Conservation (phyloP, 1,140 invertebrate genomes). For the Capitella teleta region DNA sequence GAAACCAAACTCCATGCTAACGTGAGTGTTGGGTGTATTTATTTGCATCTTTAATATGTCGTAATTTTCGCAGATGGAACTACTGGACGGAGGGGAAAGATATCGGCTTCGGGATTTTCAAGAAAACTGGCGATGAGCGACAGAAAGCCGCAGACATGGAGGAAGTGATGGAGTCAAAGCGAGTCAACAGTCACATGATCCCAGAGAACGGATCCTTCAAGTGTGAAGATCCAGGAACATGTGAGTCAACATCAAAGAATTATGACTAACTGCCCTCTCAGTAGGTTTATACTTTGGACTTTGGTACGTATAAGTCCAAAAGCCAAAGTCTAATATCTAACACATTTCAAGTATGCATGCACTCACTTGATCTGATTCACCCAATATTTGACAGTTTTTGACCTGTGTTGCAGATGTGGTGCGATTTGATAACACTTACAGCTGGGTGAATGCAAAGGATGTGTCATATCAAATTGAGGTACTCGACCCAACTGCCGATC, state of each 20-base stretch:
- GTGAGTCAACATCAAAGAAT: background rate
- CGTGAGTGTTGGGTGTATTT: background rate
- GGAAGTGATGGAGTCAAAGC: constrained; percentile 14
- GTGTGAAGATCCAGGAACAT: background rate
- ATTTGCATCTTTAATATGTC: background rate
- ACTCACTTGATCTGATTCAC: background rate
- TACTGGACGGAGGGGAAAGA: constrained; percentile 29
- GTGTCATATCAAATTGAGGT: background rate
- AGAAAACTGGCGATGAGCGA: constrained; percentile 15
- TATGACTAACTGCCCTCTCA: no score
- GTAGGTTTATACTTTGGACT: no score
- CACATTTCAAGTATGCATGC: background rate
- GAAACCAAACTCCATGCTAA: background rate
- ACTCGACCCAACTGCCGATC: background rate
- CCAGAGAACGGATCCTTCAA: constrained; percentile 21
- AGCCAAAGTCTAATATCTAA: background rate
- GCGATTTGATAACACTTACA: background rate
- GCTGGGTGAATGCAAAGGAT: background rate
- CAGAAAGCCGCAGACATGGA: constrained; percentile 26
- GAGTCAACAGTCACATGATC: constrained; percentile 29
- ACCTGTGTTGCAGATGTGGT: background rate
- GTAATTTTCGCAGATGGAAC: constrained; percentile 23
- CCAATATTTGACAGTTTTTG: background rate
- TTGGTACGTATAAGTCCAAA: background rate
- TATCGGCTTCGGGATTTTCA: constrained; percentile 27